Evolutionary conservation across 92 coral and sea anemone genomes (phyloP), one percentile per base, ranked within the genome.

Genomic region (Muricea muricata): DNA sequence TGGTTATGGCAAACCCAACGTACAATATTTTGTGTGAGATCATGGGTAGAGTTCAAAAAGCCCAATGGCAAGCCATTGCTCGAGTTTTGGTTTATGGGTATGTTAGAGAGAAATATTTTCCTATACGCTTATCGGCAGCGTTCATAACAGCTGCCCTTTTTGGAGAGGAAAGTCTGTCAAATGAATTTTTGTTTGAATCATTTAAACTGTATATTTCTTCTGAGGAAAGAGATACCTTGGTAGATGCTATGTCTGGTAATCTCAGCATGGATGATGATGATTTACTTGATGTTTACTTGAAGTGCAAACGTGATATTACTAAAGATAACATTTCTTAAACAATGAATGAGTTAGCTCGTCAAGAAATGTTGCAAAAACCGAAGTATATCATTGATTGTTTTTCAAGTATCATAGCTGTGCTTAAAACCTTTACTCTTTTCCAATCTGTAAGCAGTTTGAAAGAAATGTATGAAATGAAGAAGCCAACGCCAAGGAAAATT

Each of bases 291-390:
- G 33, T 80, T 50, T n/a, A n/a, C 85, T 80, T 21, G 18, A 80
- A 33, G 74, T 80, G 85, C 71, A 52, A 78, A 54, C 80, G 73
- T 30, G 28, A 26, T 40, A 66, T 88, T 67, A 85, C 92, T 40
- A 86, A 86, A 26, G 90, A 80, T 55, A 85, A 86, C 58, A 80
- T 85, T 21, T 54, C 82, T 26, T 56, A 61, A 26, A 86, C 81
- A 23, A 72, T 85, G 41, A 48, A 66, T 76, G 87, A 89, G 35
- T 54, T 86, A 55, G 90, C 93, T 55, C 85, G 86, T 87, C 90
- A 90, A 82, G 90, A 86, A 86, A 67, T 86, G 24, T 52, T 90
- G 2, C 93, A 86, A 45, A 90, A 79, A 82, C 87, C 90, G 45
- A 85, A 78, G 77, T 66, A 82, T 34, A 63, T 83, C 41, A 40